Conservation (phyloP, 2,113 vertebrate species). For the Macrotis lagotis region DNA sequence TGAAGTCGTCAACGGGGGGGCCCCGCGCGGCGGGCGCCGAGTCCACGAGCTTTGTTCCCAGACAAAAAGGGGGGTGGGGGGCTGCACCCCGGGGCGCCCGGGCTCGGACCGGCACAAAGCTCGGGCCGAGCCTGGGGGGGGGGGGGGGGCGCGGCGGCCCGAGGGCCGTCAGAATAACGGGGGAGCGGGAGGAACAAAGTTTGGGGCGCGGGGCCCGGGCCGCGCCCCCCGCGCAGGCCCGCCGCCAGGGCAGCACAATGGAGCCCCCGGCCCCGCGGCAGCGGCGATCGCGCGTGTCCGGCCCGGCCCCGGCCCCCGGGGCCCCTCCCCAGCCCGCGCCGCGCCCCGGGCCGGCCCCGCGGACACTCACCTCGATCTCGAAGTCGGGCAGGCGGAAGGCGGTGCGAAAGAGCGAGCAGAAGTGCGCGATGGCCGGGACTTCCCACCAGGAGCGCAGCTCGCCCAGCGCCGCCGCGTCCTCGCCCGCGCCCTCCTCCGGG, state of each 20-base stretch:
- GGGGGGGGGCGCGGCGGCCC: no score
- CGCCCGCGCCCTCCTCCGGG: conserved; percentile 81
- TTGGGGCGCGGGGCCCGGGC: no score
- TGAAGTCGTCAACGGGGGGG: conserved; percentile 32
- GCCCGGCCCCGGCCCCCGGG: no score
- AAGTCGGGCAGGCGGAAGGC: conserved; percentile 96
- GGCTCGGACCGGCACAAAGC: no score
- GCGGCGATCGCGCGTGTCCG: no score
- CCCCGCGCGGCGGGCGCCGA: not conserved
- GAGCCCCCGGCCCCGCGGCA: no score
- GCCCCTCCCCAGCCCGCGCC: conserved; percentile 3
- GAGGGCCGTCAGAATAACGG: no score
- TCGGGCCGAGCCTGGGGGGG: not conserved
- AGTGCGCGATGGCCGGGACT: conserved; percentile 98
- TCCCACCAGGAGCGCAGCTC: conserved; percentile 97
- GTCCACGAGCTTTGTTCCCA: conserved; percentile 58
- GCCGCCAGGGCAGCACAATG: no score
- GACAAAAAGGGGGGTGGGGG: conserved; percentile 46
- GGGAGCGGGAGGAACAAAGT: no score
- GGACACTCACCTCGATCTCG: conserved; percentile 94
- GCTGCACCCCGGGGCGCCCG: no score
- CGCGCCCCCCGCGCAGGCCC: no score
- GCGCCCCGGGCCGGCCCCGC: conserved; percentile 19
- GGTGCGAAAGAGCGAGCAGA: conserved; percentile 97
- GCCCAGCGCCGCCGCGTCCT: conserved; percentile 82